Conservation (phyloP, 2,888 invertebrate genomes). For the Drosophila seclusa region DNA sequence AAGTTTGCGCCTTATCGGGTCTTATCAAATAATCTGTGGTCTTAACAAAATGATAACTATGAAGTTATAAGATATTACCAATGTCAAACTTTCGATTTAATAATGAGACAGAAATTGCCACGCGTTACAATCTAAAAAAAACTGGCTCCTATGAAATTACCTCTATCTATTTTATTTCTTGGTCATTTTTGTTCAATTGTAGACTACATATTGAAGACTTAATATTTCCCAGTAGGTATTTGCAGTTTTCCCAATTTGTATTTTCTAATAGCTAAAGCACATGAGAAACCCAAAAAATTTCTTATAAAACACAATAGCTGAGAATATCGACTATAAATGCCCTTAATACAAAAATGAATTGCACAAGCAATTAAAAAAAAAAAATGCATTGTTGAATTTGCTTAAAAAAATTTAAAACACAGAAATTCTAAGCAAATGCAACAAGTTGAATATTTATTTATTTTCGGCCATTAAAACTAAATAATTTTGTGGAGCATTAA, state of each 20-base stretch:
- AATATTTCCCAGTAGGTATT: background rate
- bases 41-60: background rate
- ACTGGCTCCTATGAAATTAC: background rate
- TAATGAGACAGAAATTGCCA: background rate
- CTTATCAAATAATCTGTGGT: slow-evolving; percentile 45
- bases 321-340: background rate
- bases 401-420: background rate
- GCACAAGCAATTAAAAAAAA: background rate
- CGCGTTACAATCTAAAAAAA: background rate
- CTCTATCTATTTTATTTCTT: background rate
- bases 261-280: background rate
- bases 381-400: background rate
- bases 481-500: no score
- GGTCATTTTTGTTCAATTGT: background rate
- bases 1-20: slow-evolving; percentile 45
- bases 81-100: background rate
- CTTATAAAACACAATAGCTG: background rate
- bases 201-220: background rate
- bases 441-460: no score
- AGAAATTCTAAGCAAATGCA: no score
- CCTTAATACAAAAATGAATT: background rate
- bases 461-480: no score
- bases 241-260: background rate
- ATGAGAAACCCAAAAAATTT: background rate
- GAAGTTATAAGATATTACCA: background rate